A percentile compares a stretch with the other conserved stretches of the same genome.
Conservation (phyloP, 2,797 vertebrate genomes). For the Heliangelus exortis region DNA sequence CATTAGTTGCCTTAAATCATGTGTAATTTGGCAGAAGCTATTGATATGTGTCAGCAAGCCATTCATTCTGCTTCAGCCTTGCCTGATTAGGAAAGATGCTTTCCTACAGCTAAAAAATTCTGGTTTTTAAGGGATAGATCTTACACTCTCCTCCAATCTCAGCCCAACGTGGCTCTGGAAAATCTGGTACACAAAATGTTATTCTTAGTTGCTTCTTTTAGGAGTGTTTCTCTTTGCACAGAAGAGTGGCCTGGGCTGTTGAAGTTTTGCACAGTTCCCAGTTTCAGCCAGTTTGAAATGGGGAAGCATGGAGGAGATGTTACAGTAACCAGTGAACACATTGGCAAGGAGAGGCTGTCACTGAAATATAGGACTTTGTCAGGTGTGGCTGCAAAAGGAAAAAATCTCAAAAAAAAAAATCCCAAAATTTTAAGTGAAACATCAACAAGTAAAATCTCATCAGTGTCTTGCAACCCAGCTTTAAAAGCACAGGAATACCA, state of each 20-base stretch:
- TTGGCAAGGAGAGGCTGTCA: neutral
- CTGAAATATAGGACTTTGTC: neutral
- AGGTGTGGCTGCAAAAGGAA: neutral
- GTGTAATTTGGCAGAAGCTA: conserved; percentile 51
- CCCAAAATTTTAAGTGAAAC: neutral
- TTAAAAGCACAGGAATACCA: neutral
- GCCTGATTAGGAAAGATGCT: conserved; percentile 19
- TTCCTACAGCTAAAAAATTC: neutral
- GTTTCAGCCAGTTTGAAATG: neutral
- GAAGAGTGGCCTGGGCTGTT: neutral
- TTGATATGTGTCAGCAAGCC: conserved; percentile 53
- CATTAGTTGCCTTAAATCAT: conserved; percentile 52
- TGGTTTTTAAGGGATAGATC: neutral
- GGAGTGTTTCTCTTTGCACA: neutral
- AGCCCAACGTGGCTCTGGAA: neutral
- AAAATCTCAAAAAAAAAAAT: too few relatives aligned
- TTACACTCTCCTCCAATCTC: neutral
- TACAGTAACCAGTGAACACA: neutral
- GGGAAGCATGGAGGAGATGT: neutral
- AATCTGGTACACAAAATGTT: neutral
- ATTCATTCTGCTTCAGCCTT: conserved; percentile 27
- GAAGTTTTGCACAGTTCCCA: neutral
- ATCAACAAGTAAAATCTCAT: neutral
- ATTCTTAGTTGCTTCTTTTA: neutral
- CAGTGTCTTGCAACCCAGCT: neutral